phyloP scores from a whole-genome alignment of 2,797 vertebrate species.

The Lagorchestes hirsutus region DNA sequence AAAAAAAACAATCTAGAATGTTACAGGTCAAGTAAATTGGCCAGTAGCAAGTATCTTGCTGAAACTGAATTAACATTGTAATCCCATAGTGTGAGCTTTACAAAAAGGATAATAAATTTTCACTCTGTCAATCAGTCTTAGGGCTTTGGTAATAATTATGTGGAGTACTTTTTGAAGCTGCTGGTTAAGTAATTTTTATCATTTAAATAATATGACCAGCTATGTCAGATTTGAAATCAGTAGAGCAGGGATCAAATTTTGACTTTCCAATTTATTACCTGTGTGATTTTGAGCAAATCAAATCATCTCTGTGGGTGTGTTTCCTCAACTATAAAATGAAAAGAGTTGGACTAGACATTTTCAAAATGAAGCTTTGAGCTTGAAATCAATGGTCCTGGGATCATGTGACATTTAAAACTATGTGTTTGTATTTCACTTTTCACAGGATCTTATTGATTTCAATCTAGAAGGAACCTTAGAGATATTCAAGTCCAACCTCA shows the following conservation, averaged over 20 bases:
- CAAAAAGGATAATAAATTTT: neutral
- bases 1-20: neutral
- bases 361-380: neutral
- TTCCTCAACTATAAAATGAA: neutral
- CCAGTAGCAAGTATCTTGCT: neutral
- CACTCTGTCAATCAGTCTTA: constrained; percentile 12
- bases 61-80: neutral
- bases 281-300: neutral
- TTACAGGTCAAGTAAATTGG: neutral
- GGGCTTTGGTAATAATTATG: neutral
- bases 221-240: neutral
- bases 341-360: neutral
- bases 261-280: neutral
- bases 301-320: neutral
- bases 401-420: neutral
- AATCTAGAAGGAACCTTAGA: neutral
- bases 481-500: neutral
- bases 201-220: neutral
- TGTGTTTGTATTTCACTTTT: neutral
- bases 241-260: neutral
- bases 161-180: neutral
- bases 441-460: neutral
- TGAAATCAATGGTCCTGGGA: neutral
- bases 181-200: neutral
- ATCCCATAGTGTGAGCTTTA: neutral